Evolutionary conservation across 2,113 vertebrate species (phyloP), one percentile per base, ranked within the genome.

Genomic region (Pangasianodon gigas): DNA sequence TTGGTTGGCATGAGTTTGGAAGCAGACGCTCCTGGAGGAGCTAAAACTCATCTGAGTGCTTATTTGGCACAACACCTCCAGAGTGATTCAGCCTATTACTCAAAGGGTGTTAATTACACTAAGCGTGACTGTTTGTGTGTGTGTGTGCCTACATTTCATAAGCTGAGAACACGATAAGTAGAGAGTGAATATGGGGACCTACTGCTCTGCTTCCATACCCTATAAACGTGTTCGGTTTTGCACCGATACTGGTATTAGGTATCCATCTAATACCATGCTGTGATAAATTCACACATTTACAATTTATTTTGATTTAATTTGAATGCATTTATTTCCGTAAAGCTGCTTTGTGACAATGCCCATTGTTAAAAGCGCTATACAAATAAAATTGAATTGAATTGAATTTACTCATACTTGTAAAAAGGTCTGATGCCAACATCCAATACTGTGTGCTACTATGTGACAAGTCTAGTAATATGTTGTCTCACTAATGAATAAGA

Each of bases 91-190:
- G 90, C 84, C 92, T 88, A 93, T 93, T 92, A 90, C 88, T 91
- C 92, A 93, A 90, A 86, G 89, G 84, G 92, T 91, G 92, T 88
- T 93, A 91, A 93, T 93, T 92, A 91, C 92, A 90, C 52, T n/a
- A 62, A 90, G 90, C 84, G 54, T 88, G 87, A 89, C 80, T 90
- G 62, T 92, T 77, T 90, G 84, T 18, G 62, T 87, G 75, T 71
- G 75, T 87, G 46, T 89, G 77, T 89, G 85, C 80, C 65, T 74
- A 81, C 62, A 82, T 90, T 86, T 86, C 51, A 82, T 81, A 81
- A 90, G 75, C 60, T 90, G 60, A 71, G 51, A 86, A 90, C 84
- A 82, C 84, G 82, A 71, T 90, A 82, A 54, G 77, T 18, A 56
- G 21, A 51, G 24, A 67, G 44, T 82, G 80, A 90, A 87, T 46